Base-by-base conservation (phyloP, 2,113 vertebrate genomes). In the Sinocyclocheilus maitianheensis region DNA sequence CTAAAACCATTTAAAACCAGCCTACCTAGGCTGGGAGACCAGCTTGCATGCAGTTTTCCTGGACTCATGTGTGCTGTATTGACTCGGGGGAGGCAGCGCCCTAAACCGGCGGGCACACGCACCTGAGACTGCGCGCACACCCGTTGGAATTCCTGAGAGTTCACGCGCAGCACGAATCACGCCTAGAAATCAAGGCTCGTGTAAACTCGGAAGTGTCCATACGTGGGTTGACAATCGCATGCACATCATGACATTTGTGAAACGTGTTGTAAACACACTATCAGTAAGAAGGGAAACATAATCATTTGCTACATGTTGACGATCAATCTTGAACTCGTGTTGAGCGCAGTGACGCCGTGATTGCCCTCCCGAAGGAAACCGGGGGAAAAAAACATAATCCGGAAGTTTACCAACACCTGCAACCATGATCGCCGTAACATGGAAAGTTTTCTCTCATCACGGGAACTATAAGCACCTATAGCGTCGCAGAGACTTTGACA, bases 341-440 rank as follows among this genome's bases (percentile, higher is more conserved):
- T 78, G 30, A 55, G 69, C 60, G n/a, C 81, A n/a, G 60, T 86
- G 87, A 84, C 87, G 85, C 63, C 30, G 20, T n/a, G 37, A 69
- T 63, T 63, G 9, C 37, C 72, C 67, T 81, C 82, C 88, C 62
- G 78, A 89, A 89, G 76, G 67, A 86, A 81, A 67, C 85, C 58
- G 85, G 74, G 84, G 65, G 20, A 82, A 60, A 84, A 46, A 77
- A 43, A 79, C 77, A 78, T 62, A 81, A 81, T 86, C 78, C 88
- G 85, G 88, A 87, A 89, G 83, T 87, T 89, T 85, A 86, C 71
- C 78, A 55, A 89, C 88, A 89, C 83, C 88, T 89, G 88, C 77
- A 26, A 63, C 83, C 62, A 74, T 84, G 77, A n/a, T 74, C 34
- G 46, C 43, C 18, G 53, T 84, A 89, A 81, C 85, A 87, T 85